phyloP scores from a whole-genome alignment of 2,113 vertebrate genomes.

The Sebastes fasciatus region DNA sequence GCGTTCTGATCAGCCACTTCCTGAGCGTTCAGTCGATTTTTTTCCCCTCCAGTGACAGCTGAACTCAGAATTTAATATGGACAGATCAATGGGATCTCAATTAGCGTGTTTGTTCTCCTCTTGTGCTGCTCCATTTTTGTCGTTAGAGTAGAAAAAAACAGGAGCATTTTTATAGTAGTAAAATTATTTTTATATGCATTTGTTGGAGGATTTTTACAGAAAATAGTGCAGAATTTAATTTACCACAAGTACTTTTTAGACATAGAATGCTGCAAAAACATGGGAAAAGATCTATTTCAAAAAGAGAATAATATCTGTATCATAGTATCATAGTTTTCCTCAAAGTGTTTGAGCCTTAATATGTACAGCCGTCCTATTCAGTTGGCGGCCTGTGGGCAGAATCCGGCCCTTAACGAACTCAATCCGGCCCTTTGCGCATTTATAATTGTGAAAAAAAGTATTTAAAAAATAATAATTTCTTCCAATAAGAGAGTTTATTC shows the following conservation, averaged over 20 bases:
- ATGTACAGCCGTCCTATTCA: not conserved
- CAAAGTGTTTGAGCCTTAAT: not conserved
- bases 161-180: not conserved
- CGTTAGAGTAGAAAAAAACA: not conserved
- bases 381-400: too few species aligned
- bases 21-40: not conserved
- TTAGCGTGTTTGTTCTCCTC: not conserved
- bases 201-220: not conserved
- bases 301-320: not conserved
- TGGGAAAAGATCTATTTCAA: not conserved
- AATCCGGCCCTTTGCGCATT: too few species aligned
- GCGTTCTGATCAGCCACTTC: not conserved
- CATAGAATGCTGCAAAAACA: not conserved
- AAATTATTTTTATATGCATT: not conserved
- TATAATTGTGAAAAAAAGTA: too few species aligned
- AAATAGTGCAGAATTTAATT: not conserved
- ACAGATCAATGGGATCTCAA: slow-evolving; percentile 31
- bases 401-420: too few species aligned
- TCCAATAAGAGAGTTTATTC: too few species aligned
- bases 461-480: too few species aligned
- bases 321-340: not conserved
- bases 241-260: not conserved
- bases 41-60: slow-evolving; percentile 14
- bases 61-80: slow-evolving; percentile 4
- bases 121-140: not conserved